Conservation (phyloP, 1,140 invertebrate species). For the Bombyx mori region ASM3026992v2 NC_085128.1:10847501-10848000, state of each 20-base stretch:
- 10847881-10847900: conserved; percentile 52
- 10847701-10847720: too few relatives aligned
- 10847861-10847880: conserved; percentile 53
- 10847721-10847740: conserved; percentile 48
- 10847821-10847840: conserved; percentile 66
- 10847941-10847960: conserved; percentile 19
- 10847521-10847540: too few relatives aligned
- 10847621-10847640: too few relatives aligned
- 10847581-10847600: too few relatives aligned
- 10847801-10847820: conserved; percentile 51
- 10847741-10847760: conserved; percentile 39
- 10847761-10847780: conserved; percentile 21
- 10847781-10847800: conserved; percentile 45
- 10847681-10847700: too few relatives aligned
- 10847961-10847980: not conserved
- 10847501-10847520: too few relatives aligned
- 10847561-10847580: too few relatives aligned
- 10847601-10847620: too few relatives aligned
- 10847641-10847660: too few relatives aligned
- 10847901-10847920: conserved; percentile 55
- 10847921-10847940: conserved; percentile 15
- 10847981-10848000: not conserved
- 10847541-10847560: too few relatives aligned
- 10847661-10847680: too few relatives aligned
- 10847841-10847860: conserved; percentile 62